phyloP scores from a whole-genome alignment of 2,113 vertebrate genomes.

The Tympanuchus pallidicinctus region DNA sequence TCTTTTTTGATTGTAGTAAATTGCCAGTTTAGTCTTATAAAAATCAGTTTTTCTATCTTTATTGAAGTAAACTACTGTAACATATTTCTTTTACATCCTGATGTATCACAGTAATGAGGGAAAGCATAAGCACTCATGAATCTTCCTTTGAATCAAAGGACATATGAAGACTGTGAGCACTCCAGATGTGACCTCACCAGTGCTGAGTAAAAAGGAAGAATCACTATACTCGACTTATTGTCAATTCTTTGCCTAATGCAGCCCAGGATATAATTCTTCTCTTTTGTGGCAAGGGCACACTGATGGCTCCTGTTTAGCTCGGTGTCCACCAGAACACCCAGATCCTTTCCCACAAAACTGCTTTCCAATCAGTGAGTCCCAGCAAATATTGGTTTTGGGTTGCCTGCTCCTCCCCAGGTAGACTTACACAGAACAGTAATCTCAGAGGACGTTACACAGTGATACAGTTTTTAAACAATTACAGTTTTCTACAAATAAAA shows the following conservation, averaged over 20 bases:
- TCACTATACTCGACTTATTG: fast-evolving
- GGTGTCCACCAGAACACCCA: background rate
- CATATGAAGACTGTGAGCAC: background rate
- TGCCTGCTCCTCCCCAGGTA: background rate
- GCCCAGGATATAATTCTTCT: fast-evolving
- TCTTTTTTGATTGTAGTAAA: constrained; percentile 16
- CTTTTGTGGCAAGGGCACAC: background rate
- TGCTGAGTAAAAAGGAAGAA: background rate
- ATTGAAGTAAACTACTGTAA: constrained; percentile 28
- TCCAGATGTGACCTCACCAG: background rate
- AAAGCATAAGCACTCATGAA: background rate
- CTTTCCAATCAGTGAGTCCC: background rate
- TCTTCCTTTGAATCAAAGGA: background rate
- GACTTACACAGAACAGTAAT: background rate
- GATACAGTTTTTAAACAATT: background rate
- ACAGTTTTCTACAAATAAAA: background rate
- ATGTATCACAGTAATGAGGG: background rate
- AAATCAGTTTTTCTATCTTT: constrained; percentile 13
- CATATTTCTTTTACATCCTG: constrained; percentile 13
- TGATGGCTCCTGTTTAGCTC: fast-evolving
- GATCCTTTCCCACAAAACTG: background rate
- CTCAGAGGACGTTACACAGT: background rate
- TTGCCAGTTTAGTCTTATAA: constrained; percentile 29
- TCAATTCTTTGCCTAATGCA: background rate
- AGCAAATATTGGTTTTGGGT: background rate